Evolutionary conservation across 2,888 invertebrate species (phyloP).

Genomic region (Apocheima hispidaria): DNA sequence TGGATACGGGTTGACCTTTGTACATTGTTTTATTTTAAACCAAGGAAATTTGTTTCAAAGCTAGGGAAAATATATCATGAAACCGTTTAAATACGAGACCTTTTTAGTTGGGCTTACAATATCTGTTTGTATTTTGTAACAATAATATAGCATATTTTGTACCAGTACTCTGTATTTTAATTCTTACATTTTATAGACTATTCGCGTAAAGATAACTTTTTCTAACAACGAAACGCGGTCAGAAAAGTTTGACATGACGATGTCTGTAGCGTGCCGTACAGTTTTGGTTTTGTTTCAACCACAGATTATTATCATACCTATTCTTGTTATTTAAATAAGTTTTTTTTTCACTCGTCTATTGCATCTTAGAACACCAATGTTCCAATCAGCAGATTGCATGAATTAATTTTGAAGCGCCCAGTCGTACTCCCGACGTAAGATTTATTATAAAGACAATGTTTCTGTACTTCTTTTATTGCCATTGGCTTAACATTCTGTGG

Average conservation of each 20-base stretch:
- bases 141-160: background rate
- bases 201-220: too few relatives aligned
- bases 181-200: background rate
- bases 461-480: too few relatives aligned
- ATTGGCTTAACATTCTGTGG: too few relatives aligned
- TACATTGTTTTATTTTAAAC: constrained; percentile 31
- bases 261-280: constrained; percentile 16
- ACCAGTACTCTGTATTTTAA: background rate
- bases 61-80: constrained; percentile 20
- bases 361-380: too few relatives aligned
- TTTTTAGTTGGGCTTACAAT: constrained; percentile 7
- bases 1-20: constrained; percentile 32
- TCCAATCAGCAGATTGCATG: too few relatives aligned
- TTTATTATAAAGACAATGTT: too few relatives aligned
- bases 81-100: constrained; percentile 12
- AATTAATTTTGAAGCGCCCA: too few relatives aligned
- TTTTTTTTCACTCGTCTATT: too few relatives aligned
- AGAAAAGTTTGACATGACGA: background rate
- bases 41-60: constrained; percentile 19
- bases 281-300: constrained; percentile 52
- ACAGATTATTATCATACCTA: too few relatives aligned
- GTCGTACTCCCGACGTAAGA: too few relatives aligned
- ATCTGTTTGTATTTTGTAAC: constrained; percentile 7
- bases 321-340: too few relatives aligned
- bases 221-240: background rate